Base-by-base conservation (phyloP, 2,888 invertebrate genomes). In the Eretmocerus hayati region DNA sequence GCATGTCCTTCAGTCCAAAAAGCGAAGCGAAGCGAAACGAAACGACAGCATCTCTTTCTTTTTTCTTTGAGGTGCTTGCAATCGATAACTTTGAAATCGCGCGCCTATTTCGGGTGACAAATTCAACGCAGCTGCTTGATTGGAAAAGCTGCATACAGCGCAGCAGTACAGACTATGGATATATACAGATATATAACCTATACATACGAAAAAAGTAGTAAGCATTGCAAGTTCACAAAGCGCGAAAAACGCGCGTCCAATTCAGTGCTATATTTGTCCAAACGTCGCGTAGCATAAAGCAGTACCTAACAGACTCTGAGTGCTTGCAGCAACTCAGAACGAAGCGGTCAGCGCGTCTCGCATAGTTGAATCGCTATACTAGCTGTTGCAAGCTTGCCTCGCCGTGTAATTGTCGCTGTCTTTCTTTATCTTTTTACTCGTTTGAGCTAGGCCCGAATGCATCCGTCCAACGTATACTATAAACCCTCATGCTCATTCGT, bases 21-120 rank as follows among this genome's bases (percentile, higher is more conserved):
- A n/a, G n/a, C n/a, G n/a, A n/a, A 68, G 66, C 67, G 67, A 66
- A 63, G 63, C 64, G 68, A 66, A 64, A 65, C 67, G 66, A 64
- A 63, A 62, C 63, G 61, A 62, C 61, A 64, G 26, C 36, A 4
- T 26, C 26, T n/a, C n/a, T n/a, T n/a, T n/a, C n/a, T n/a, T n/a
- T n/a, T n/a, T 26, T 26, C 26, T 26, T 6, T 26, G 26, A 6
- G 26, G 8, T 26, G 26, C 26, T 6, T 11, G 26, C 37, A 37
- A 37, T 37, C 37, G 18, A 37, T 37, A 37, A 37, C 37, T 37
- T 19, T 37, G 37, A 20, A 37, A 37, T 9, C 37, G 19, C 20
- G 19, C 2, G 20, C 2, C 5, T 18, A 9, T 9, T 5, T 11
- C 5, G 19, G 58, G 62, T 58, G 20, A 62, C 62, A 62, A 62